Percentiles rank a stretch among this genome's conserved stretches.
Conservation (phyloP, 2,888 invertebrate species). For the Coenonympha arcania region DNA sequence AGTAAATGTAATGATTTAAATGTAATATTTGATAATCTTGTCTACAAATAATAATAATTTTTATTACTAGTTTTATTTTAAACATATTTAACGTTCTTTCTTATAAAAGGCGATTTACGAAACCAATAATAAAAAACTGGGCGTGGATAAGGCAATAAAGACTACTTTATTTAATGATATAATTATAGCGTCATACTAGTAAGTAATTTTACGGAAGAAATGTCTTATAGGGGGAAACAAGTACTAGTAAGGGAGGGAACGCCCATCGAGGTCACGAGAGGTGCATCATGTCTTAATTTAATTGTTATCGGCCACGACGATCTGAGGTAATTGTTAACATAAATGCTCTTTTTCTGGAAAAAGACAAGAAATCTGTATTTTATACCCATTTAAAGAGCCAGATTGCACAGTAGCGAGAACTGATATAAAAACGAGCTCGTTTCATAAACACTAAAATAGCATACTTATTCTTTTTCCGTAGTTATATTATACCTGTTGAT, state of each 20-base stretch:
- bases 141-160: background rate
- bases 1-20: no score
- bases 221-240: slow-evolving; percentile 15
- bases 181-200: background rate
- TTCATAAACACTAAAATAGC: no score
- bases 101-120: background rate
- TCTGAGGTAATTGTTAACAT: slow-evolving; percentile 54
- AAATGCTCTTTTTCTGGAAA: slow-evolving; percentile 32
- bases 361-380: slow-evolving; percentile 16
- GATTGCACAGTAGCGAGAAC: slow-evolving; percentile 12
- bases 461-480: no score
- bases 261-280: slow-evolving; percentile 45
- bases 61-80: no score
- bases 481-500: background rate
- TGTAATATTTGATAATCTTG: no score
- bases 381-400: slow-evolving; percentile 14
- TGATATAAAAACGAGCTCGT: slow-evolving; percentile 1
- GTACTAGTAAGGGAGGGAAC: slow-evolving; percentile 26
- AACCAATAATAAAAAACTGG: slow-evolving; percentile 1
- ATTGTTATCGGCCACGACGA: slow-evolving; percentile 60
- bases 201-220: background rate
- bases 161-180: background rate
- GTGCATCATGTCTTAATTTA: slow-evolving; percentile 53
- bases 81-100: background rate
- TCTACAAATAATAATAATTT: no score